Base-by-base conservation (phyloP, 2,888 invertebrate genomes). In the Podabrus alpinus region DNA sequence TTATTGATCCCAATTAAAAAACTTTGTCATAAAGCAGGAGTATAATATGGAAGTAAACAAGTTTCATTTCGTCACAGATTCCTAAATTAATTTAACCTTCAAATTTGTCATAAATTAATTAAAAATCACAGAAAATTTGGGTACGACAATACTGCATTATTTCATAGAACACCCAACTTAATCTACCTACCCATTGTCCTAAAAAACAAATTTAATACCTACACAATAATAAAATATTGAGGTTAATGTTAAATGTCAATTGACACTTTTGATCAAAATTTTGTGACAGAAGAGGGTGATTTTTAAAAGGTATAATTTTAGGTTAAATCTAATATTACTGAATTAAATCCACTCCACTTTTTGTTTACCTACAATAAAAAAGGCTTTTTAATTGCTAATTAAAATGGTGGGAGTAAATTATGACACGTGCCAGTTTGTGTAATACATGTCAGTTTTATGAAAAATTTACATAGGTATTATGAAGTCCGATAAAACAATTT, bases 391-490 rank as follows among this genome's bases (percentile, higher is more conserved):
- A 17, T 29, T 68, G n/a, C 17, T 59, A 17, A 21, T 17, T 45
- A 45, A 17, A 45, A 16, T 19, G 25, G 15, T 15, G 16, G 13
- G 17, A 62, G 64, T 16, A 15, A 71, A 29, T 24, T 24, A 45
- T 68, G 73, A 75, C 77, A 77, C 77, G 77, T 77, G 77, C 77
- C 70, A 77, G 72, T 75, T 64, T 72, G 19, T 60, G 59, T 59
- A 72, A 68, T 75, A 75, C 75, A 72, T 75, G 75, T 72, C 75
- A 70, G 70, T 73, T 69, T 66, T 60, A 68, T 17, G 10, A 24
- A 66, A 15, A 66, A 19, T 66, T 66, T 15, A 15, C 45, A 45
- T 45, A 5, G 4, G 29, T n/a, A n/a, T 45, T 13, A n/a, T 29
- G 29, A n/a, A 45, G n/a, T n/a, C 45, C 7, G 45, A 45, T 45